Percentiles rank a stretch among this genome's conserved stretches.
Conservation (phyloP, 2,797 vertebrate species). For the Falco concolor region DNA sequence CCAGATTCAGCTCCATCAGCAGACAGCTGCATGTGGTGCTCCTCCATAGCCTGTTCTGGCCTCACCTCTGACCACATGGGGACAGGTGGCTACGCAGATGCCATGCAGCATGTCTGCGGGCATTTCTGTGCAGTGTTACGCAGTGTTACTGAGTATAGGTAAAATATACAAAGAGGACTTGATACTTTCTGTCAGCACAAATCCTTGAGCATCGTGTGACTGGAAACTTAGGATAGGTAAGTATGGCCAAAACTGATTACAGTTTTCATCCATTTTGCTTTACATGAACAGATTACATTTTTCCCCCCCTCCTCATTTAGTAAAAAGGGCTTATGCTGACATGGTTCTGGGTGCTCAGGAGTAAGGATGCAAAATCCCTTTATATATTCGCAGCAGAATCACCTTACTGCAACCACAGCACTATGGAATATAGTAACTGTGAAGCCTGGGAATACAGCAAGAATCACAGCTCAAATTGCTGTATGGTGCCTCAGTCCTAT, state of each 20-base stretch:
- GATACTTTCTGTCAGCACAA: not conserved
- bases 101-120: not conserved
- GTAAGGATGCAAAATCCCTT: not conserved
- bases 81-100: not conserved
- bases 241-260: not conserved
- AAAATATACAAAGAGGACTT: not conserved
- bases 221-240: not conserved
- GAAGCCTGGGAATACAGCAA: not conserved
- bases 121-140: not conserved
- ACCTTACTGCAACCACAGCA: not conserved
- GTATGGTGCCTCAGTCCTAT: not conserved
- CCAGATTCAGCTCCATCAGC: not conserved
- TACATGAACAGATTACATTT: not conserved
- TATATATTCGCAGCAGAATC: not conserved
- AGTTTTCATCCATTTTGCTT: not conserved
- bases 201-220: fast-evolving
- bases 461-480: not conserved
- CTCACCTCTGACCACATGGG: not conserved
- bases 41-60: not conserved
- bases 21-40: not conserved
- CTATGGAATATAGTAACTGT: not conserved
- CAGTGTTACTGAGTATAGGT: too few species aligned
- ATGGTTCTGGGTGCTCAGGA: not conserved
- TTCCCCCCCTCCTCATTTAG: fast-evolving
- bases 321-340: not conserved